Evolutionary conservation across 2,888 invertebrate species (phyloP).

Genomic region (Druceiella hillmani): DNA sequence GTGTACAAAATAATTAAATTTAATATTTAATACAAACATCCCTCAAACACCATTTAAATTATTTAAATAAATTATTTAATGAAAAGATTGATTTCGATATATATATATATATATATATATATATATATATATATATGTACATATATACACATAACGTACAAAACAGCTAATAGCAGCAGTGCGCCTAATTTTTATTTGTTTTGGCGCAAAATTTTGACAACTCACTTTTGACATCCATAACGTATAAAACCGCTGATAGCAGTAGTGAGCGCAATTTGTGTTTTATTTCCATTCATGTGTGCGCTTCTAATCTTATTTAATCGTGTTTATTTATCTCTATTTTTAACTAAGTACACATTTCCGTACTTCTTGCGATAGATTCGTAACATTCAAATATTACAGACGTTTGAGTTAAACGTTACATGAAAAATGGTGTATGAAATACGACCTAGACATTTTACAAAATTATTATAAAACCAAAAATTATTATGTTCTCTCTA

Average conservation of each 20-base stretch:
- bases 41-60: background rate
- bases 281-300: background rate
- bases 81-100: background rate
- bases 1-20: background rate
- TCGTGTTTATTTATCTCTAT: background rate
- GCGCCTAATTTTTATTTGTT: too few species aligned
- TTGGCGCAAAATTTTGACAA: too few species aligned
- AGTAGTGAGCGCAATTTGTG: background rate
- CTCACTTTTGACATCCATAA: too few species aligned
- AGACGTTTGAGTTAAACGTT: too few species aligned
- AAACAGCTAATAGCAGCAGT: too few species aligned
- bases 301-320: background rate
- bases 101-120: slow-evolving; percentile 1
- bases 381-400: too few species aligned
- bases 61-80: background rate
- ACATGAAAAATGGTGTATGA: too few species aligned
- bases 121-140: background rate
- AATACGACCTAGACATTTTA: too few species aligned
- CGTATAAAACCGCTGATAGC: too few species aligned
- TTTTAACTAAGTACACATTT: background rate
- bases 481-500: too few species aligned
- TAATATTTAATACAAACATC: background rate
- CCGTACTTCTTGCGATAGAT: too few species aligned
- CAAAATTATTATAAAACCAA: too few species aligned
- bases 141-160: background rate